These are phyloP conservation scores for Merluccius polli DNA, from an alignment of 2,797 vertebrate genomes.

Conservation along the genomic window DNA sequence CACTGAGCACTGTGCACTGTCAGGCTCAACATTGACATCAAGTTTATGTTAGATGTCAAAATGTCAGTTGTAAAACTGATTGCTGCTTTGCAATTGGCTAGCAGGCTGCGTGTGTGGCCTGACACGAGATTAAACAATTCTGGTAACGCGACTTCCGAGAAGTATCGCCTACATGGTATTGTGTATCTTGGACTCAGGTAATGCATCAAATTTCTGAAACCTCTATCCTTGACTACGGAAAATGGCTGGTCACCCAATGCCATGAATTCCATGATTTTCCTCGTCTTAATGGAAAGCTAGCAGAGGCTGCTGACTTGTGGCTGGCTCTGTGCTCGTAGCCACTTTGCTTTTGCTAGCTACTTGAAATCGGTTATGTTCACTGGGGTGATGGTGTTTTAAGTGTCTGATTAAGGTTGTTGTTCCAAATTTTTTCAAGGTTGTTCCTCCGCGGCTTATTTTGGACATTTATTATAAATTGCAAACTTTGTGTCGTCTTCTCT, in stretches of 20 bases:
- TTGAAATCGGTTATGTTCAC: no score
- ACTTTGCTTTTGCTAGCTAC: no score
- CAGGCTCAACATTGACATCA: slow-evolving; percentile 18
- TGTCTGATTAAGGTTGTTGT: not conserved
- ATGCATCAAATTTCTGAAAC: not conserved
- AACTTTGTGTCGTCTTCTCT: no score
- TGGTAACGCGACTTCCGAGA: not conserved
- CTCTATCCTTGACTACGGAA: not conserved
- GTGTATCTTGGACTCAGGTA: not conserved
- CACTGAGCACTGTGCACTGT: slow-evolving; percentile 28
- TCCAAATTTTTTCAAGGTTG: not conserved
- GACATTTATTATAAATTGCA: no score
- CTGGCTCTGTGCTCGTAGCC: no score
- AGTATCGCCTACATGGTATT: not conserved
- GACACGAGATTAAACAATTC: not conserved
- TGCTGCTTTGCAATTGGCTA: slow-evolving; percentile 3
- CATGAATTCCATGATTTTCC: not conserved
- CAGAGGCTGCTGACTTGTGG: no score
- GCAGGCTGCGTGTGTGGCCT: slow-evolving; percentile 16
- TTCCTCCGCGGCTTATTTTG: not conserved
- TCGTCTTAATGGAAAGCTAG: no score
- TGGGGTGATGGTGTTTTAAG: not conserved
- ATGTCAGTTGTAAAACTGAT: slow-evolving; percentile 34
- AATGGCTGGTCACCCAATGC: not conserved
- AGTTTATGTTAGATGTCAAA: slow-evolving; percentile 24